A percentile compares a stretch with the other conserved stretches of the same genome.
phyloP scores from a whole-genome alignment of 2,888 invertebrate species.

The Amiota minor region DNA sequence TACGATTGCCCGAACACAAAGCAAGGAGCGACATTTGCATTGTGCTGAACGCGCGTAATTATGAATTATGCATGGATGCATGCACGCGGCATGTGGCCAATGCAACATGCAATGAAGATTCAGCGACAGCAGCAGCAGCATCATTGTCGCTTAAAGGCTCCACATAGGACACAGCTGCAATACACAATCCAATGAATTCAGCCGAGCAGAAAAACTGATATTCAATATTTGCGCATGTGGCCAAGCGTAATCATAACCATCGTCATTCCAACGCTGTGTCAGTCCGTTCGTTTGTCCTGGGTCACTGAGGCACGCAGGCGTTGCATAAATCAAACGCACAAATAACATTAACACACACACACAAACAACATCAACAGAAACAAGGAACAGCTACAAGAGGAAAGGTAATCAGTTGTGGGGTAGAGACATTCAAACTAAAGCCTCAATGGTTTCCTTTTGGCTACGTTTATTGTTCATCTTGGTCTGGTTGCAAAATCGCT shows the following conservation, averaged over 20 bases:
- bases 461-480: too few relatives aligned
- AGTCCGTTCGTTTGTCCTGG: neutral
- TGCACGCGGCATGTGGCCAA: constrained; percentile 26
- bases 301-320: constrained; percentile 10
- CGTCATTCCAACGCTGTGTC: constrained; percentile 22
- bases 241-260: neutral
- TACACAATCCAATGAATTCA: neutral
- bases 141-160: neutral
- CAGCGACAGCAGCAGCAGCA: neutral
- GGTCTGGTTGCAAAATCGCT: too few relatives aligned
- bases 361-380: neutral
- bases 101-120: constrained; percentile 12
- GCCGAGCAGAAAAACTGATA: constrained; percentile 14
- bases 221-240: constrained; percentile 13
- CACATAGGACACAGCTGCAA: constrained; percentile 5
- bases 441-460: too few relatives aligned
- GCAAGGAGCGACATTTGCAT: constrained; percentile 66
- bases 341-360: constrained; percentile 51
- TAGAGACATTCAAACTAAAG: neutral
- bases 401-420: neutral
- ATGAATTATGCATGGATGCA: constrained; percentile 60
- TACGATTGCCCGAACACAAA: constrained; percentile 21
- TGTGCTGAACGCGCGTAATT: constrained; percentile 59
- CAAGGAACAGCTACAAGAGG: constrained; percentile 5
- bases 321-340: constrained; percentile 63